A percentile compares a stretch with the other conserved stretches of the same genome.
Conservation (phyloP, 2,797 vertebrate genomes). For the Falco columbarius region DNA sequence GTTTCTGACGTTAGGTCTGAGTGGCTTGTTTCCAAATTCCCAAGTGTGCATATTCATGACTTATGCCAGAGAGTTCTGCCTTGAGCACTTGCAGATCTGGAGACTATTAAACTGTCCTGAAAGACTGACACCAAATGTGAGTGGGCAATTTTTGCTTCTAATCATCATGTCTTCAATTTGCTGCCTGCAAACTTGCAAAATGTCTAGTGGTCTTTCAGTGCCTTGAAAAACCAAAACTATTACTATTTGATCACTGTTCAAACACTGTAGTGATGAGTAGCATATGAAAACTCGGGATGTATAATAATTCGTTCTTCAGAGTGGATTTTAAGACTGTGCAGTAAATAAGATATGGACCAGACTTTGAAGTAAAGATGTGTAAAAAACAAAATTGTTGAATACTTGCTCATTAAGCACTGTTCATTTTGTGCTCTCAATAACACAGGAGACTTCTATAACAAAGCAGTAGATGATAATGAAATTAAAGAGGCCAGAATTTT, state of each 20-base stretch:
- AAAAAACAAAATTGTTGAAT: neutral
- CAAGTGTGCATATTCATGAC: rapidly evolving
- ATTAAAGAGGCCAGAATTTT: neutral
- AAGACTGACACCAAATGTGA: neutral
- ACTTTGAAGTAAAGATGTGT: neutral
- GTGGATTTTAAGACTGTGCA: neutral
- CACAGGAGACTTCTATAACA: neutral
- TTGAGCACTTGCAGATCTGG: neutral
- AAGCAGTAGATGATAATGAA: neutral
- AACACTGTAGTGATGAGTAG: neutral
- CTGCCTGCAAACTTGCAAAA: neutral
- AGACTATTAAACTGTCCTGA: neutral
- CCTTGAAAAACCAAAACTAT: neutral
- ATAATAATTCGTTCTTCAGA: neutral
- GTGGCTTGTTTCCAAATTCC: neutral
- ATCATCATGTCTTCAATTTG: neutral
- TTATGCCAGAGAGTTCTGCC: neutral
- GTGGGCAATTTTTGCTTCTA: neutral
- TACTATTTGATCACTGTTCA: neutral
- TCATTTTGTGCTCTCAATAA: neutral
- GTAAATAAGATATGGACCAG: neutral
- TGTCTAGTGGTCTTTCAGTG: neutral
- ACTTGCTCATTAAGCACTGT: neutral
- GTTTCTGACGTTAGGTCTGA: neutral
- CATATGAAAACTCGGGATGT: neutral